Evolutionary conservation across 2,113 vertebrate genomes (phyloP).

Genomic region (Corythornis vintsioides): DNA sequence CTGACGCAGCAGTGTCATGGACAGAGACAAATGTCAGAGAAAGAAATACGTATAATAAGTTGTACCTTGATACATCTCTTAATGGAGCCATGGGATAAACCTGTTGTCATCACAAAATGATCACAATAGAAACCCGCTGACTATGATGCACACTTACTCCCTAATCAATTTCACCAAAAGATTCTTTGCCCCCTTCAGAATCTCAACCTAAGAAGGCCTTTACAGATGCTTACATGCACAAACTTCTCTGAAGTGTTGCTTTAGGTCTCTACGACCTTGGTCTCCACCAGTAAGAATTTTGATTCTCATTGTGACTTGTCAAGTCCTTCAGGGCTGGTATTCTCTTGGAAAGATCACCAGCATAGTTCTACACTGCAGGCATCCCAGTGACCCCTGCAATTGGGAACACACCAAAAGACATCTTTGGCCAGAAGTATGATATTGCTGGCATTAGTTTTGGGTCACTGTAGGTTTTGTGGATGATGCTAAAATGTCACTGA

Average conservation of each 20-base stretch:
- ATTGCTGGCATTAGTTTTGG: not conserved
- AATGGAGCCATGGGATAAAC: not conserved
- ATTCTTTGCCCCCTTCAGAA: not conserved
- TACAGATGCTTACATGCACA: accelerated
- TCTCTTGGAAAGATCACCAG: not conserved
- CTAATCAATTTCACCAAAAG: not conserved
- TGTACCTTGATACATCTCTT: not conserved
- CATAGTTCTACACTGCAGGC: not conserved
- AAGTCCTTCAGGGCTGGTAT: not conserved
- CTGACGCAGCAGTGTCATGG: not conserved
- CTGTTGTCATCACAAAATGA: not conserved
- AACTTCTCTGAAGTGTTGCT: not conserved
- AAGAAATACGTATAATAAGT: not conserved
- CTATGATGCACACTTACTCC: not conserved
- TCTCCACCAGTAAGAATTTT: accelerated
- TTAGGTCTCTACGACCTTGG: not conserved
- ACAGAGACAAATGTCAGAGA: not conserved
- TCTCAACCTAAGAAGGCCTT: not conserved
- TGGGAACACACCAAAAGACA: not conserved
- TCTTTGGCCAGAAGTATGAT: not conserved
- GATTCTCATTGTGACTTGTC: not conserved
- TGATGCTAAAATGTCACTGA: not conserved
- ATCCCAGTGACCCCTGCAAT: not conserved
- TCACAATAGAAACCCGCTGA: not conserved
- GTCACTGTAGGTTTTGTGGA: not conserved